These are phyloP conservation scores for Drosophila kambysellisi DNA, from an alignment of 2,888 invertebrate genomes.

Conservation along the genomic window DNA sequence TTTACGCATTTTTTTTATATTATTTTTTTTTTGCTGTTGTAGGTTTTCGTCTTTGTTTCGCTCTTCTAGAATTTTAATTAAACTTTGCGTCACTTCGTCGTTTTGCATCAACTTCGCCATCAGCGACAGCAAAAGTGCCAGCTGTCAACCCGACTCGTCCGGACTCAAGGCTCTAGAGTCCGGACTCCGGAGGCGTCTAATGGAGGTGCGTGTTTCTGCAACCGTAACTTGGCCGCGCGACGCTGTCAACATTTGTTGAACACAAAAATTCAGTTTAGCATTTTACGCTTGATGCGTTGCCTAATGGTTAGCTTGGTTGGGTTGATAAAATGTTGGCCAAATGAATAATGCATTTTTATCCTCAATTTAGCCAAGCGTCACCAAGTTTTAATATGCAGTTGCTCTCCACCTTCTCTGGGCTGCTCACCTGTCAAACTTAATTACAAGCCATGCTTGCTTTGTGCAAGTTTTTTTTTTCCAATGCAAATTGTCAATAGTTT, in stretches of 20 bases:
- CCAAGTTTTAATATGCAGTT: conserved; percentile 48
- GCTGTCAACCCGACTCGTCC: conserved; percentile 60
- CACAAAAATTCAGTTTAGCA: conserved; percentile 78
- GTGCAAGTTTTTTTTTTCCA: conserved; percentile 31
- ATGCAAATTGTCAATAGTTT: conserved; percentile 63
- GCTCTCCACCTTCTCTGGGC: not conserved
- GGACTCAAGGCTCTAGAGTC: not conserved
- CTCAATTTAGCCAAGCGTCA: conserved; percentile 63
- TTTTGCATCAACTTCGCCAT: conserved; percentile 44
- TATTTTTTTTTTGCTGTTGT: conserved; percentile 13
- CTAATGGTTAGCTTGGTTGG: conserved; percentile 52
- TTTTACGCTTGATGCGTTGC: conserved; percentile 73
- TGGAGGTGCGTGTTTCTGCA: conserved; percentile 54
- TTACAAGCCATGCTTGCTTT: conserved; percentile 42
- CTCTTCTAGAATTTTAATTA: conserved; percentile 72
- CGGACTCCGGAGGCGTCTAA: conserved; percentile 47
- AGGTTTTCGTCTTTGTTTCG: conserved; percentile 20
- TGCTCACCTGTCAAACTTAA: conserved; percentile 50
- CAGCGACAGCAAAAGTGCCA: conserved; percentile 45
- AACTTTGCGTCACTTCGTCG: conserved; percentile 74
- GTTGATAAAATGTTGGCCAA: conserved; percentile 26
- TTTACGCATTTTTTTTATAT: conserved; percentile 18
- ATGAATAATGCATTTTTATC: conserved; percentile 77
- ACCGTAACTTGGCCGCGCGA: conserved; percentile 51
- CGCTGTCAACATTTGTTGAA: conserved; percentile 78